Base-by-base conservation (phyloP, 2,113 vertebrate genomes). In the Nothocercus nigrocapillus region DNA sequence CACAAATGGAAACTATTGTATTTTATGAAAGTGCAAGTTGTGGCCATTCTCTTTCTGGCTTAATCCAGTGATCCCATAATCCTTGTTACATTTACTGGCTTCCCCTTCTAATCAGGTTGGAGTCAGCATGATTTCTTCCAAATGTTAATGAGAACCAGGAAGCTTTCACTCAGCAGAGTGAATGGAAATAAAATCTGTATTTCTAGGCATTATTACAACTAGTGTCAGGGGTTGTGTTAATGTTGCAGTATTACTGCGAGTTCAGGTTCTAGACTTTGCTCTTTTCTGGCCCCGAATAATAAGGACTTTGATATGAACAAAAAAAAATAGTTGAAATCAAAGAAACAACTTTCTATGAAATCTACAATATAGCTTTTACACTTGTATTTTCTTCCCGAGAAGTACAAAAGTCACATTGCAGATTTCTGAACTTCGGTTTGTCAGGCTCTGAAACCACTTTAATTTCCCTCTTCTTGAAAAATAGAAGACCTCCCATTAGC, bases 61-160 rank as follows among this genome's bases (percentile, higher is more conserved):
- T 91, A 92, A 96, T 95, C 84, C 89, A 40, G 62, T 96, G 89
- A 96, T 91, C 89, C 87, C 82, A 74, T 97, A 96, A 96, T 97
- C 96, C 87, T 47, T 6, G 32, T 63, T 78, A 63, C 87, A 94
- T 92, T 92, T 94, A 51, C 86, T 94, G 73, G 18, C 78, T 95
- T 94, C 84, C 61, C 77, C 22, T 95, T 90, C 94, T 85, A 74
- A 94, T 92, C 13, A 0, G 11, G 73, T 53, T 77, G 95, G 94
- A 94, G 93, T 68, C 13, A 0, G 34, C n/a, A 8, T 62, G 88
- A 87, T 90, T 94, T 80, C 90, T 94, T 93, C 90, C 86, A 93
- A 92, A 95, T 44, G 78, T 66, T 92, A 91, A 88, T 91, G 87
- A 85, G 89, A 95, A 75, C 28, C 90, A 90, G 69, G 67, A 85